These are phyloP conservation scores for Gerris lacustris DNA, from an alignment of 2,888 invertebrate species.

Conservation along the genomic window DNA sequence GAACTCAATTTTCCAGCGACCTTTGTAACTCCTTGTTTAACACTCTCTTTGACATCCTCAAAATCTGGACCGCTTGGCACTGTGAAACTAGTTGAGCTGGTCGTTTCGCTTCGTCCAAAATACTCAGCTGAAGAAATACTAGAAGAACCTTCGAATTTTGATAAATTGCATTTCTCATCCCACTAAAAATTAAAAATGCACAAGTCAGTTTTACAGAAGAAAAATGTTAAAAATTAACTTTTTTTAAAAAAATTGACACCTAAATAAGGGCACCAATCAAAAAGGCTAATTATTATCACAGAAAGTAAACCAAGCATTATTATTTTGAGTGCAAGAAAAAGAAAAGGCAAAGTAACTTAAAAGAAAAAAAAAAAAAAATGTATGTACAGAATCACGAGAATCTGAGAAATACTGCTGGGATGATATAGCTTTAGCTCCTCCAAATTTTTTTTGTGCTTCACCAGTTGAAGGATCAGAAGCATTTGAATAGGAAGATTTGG, in stretches of 20 bases:
- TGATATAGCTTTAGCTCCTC: conserved; percentile 92
- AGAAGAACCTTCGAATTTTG: conserved; percentile 82
- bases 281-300: too few relatives aligned
- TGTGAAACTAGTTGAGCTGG: conserved; percentile 25
- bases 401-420: conserved; percentile 93
- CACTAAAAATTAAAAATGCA: conserved; percentile 35
- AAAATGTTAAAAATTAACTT: too few relatives aligned
- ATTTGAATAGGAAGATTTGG: not conserved
- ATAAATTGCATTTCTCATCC: conserved; percentile 45
- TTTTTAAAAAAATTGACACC: too few relatives aligned
- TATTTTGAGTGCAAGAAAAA: too few relatives aligned
- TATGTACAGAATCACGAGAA: conserved; percentile 38
- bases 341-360: too few relatives aligned
- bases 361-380: too few relatives aligned
- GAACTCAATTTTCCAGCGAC: conserved; percentile 94
- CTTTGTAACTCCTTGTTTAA: conserved; percentile 89
- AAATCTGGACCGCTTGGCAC: conserved; percentile 52
- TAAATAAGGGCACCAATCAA: too few relatives aligned
- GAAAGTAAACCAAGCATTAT: too few relatives aligned
- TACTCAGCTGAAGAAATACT: conserved; percentile 95
- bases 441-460: conserved; percentile 89
- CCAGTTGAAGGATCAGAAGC: conserved; percentile 36
- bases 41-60: conserved; percentile 93
- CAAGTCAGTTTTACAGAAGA: not conserved
- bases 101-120: conserved; percentile 54